A percentile compares a stretch with the other conserved stretches of the same genome.
phyloP scores from a whole-genome alignment of 2,797 vertebrate genomes.

The Discoglossus pictus region DNA sequence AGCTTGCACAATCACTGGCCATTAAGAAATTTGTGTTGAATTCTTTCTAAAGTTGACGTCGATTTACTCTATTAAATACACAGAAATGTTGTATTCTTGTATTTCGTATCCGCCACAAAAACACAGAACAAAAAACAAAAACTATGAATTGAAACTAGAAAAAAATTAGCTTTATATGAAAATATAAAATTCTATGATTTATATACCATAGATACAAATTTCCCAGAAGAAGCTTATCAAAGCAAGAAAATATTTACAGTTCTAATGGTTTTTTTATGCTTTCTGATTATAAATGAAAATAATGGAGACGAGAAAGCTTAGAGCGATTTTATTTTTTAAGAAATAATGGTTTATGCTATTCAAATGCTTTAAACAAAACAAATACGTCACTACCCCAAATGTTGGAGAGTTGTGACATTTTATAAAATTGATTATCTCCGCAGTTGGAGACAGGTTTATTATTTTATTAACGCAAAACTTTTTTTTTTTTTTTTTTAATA shows the following conservation, averaged over 20 bases:
- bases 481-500: slow-evolving; percentile 70
- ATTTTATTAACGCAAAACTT: slow-evolving; percentile 77
- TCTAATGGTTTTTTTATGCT: slow-evolving; percentile 70
- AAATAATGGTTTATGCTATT: slow-evolving; percentile 74
- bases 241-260: slow-evolving; percentile 88
- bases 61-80: slow-evolving; percentile 75
- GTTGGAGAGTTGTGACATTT: slow-evolving; percentile 84
- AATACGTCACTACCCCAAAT: slow-evolving; percentile 86
- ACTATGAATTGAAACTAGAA: slow-evolving; percentile 79
- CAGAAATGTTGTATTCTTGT: slow-evolving; percentile 72
- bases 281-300: slow-evolving; percentile 71
- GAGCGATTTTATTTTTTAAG: slow-evolving; percentile 61
- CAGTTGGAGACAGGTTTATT: slow-evolving; percentile 74
- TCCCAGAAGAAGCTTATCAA: slow-evolving; percentile 81
- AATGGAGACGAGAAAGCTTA: slow-evolving; percentile 62
- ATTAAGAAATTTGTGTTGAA: slow-evolving; percentile 66
- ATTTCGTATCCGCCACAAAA: slow-evolving; percentile 74
- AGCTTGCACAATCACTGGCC: slow-evolving; percentile 87
- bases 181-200: slow-evolving; percentile 94
- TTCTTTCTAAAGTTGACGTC: slow-evolving; percentile 73
- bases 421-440: slow-evolving; percentile 80
- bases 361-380: slow-evolving; percentile 69
- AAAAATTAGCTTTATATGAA: slow-evolving; percentile 92
- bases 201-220: slow-evolving; percentile 87
- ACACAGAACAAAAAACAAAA: too few species aligned